phyloP scores from a whole-genome alignment of 2,797 vertebrate species.

The Nannoperca australis region DNA sequence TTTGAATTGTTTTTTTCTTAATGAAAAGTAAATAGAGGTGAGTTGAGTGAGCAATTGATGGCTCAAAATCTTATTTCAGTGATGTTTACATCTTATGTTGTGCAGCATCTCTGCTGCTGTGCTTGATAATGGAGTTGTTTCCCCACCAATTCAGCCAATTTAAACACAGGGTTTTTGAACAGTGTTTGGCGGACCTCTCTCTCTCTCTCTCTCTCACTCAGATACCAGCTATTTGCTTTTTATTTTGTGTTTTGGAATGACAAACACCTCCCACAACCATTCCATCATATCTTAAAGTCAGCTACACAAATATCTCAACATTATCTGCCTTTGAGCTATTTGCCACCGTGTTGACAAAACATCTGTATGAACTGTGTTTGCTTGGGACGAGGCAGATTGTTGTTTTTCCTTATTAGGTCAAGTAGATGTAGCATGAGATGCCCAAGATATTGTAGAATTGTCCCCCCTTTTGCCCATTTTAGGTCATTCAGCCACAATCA shows the following conservation, averaged over 20 bases:
- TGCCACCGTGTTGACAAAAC: slow-evolving; percentile 24
- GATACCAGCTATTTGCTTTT: not conserved
- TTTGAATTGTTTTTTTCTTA: not conserved
- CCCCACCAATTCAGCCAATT: not conserved
- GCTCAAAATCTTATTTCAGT: not conserved
- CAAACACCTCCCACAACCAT: slow-evolving; percentile 21
- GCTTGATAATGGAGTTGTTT: not conserved
- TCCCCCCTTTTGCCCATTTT: not conserved
- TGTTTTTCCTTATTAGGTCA: slow-evolving; percentile 12
- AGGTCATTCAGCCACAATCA: slow-evolving; percentile 30
- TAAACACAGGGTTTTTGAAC: not conserved
- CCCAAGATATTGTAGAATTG: not conserved
- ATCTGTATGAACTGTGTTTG: slow-evolving; percentile 27
- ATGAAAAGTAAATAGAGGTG: slow-evolving; percentile 12
- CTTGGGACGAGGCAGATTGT: not conserved
- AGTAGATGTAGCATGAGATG: slow-evolving; percentile 1
- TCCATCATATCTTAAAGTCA: slow-evolving; percentile 23
- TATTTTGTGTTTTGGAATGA: slow-evolving; percentile 12
- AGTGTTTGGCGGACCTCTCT: not conserved
- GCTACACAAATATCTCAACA: slow-evolving; percentile 30
- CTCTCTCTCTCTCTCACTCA: not conserved
- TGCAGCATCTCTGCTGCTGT: not conserved
- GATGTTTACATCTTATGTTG: not conserved
- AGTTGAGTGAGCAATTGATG: not conserved
- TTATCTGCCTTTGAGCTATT: slow-evolving; percentile 32